Conservation (phyloP, 2,888 invertebrate genomes). For the Neoitamus cyanurus region DNA sequence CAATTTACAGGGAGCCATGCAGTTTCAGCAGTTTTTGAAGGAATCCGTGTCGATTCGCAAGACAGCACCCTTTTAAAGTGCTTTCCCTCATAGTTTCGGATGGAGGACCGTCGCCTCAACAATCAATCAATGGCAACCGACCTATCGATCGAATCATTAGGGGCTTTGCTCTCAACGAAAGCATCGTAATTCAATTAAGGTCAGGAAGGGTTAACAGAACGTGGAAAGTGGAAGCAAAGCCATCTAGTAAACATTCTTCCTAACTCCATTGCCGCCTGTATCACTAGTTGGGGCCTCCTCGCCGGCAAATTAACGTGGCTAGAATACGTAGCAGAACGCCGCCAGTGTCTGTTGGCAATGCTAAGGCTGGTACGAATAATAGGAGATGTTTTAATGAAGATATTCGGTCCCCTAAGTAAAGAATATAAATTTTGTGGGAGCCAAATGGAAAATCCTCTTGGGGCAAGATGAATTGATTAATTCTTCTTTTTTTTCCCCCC, state of each 20-base stretch:
- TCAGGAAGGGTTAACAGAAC: not conserved
- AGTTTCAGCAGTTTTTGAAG: not conserved
- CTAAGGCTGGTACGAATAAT: not conserved
- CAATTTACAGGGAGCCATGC: not conserved
- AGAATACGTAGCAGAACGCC: not conserved
- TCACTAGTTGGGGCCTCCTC: not conserved
- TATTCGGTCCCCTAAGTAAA: not conserved
- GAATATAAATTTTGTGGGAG: not conserved
- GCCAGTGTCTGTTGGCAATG: not conserved
- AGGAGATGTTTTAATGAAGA: not conserved
- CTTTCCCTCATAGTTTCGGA: not conserved
- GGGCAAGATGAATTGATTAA: not conserved
- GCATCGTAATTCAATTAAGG: conserved; percentile 1
- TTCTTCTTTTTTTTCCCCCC: not conserved
- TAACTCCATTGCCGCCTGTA: not conserved
- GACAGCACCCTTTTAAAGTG: not conserved
- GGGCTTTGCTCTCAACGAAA: not conserved
- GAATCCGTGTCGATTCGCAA: not conserved
- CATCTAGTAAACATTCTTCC: not conserved
- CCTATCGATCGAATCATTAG: not conserved
- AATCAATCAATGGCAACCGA: not conserved
- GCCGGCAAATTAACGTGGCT: not conserved
- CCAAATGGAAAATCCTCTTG: not conserved
- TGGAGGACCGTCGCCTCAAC: not conserved
- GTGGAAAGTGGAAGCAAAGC: not conserved